Base-by-base conservation (phyloP, 1,140 invertebrate species). In the Drosophila kurseongensis region DNA sequence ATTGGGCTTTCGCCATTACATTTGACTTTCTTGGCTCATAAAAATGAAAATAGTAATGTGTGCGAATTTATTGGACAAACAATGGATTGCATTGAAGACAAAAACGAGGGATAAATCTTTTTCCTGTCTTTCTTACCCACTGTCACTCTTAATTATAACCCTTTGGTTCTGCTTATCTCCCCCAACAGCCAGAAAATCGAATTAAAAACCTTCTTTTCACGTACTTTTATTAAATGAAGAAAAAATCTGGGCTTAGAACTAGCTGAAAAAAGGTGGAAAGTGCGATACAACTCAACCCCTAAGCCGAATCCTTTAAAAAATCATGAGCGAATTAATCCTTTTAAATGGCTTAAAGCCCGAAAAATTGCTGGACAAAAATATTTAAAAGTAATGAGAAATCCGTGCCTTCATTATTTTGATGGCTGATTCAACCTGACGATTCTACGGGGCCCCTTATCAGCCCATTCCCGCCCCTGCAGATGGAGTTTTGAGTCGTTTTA, bases 321-420 rank as follows among this genome's bases (percentile, higher is more conserved):
- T 71, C 55, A 69, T 62, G 44, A 76, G 62, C 50, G 36, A 69
- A 65, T 48, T 89, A 86, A 86, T 88, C 84, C 84, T 73, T 80
- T 89, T 89, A 86, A 86, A 86, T 60, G 72, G 75, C 71, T 74
- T 75, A 88, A 51, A 60, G 71, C 56, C 62, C 61, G 52, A 82
- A 76, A 86, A 88, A 88, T 66, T 76, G 83, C 66, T 72, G 51
- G 58, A 32, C 29, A 73, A 80, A 82, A 88, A 76, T 76, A 82
- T 88, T 86, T 73, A 74, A 83, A 89, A 83, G 51, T 72, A 72
- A 72, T 72, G 68, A 85, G 85, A 78, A 86, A 89, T 83, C 84
- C 56, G 75, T 73, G 79, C 83, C 83, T 80, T 85, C 84, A 88
- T 88, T 88, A 88, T 78, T 77, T 80, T 88, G 85, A 88, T 90